phyloP scores from a whole-genome alignment of 2,888 invertebrate genomes.

The Dryadula phaetusa region DNA sequence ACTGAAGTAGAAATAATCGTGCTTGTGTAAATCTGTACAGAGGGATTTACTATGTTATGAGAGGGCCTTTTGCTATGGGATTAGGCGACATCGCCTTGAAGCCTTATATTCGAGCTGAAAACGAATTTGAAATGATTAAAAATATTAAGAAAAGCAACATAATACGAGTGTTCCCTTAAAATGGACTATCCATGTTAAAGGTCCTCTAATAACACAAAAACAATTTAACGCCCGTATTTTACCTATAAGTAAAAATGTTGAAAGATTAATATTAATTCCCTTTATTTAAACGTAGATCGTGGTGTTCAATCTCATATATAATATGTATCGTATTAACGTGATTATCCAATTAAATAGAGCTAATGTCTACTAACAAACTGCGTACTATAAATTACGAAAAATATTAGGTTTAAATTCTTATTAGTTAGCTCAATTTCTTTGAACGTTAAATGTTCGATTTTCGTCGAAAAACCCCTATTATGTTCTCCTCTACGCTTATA shows the following conservation, averaged over 20 bases:
- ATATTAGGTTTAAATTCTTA: constrained; percentile 27
- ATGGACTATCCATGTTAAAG: background rate
- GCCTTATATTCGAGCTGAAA: background rate
- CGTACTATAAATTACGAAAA: constrained; percentile 40
- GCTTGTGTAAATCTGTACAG: constrained; percentile 1
- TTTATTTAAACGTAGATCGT: constrained; percentile 54
- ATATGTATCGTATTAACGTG: constrained; percentile 52
- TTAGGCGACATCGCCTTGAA: too few relatives aligned
- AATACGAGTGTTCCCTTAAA: background rate
- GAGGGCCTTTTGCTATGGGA: background rate
- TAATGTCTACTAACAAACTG: constrained; percentile 62
- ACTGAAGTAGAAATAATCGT: constrained; percentile 31
- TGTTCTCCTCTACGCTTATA: constrained; percentile 24
- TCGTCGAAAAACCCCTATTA: constrained; percentile 20
- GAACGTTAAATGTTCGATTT: constrained; percentile 20
- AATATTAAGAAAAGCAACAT: background rate
- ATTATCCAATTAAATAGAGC: constrained; percentile 53
- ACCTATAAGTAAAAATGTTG: constrained; percentile 12
- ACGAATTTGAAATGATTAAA: background rate
- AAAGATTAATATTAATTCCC: constrained; percentile 8
- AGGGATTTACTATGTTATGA: background rate
- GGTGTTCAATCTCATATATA: constrained; percentile 74
- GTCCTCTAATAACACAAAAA: background rate
- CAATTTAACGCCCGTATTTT: constrained; percentile 42
- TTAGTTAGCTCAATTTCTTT: constrained; percentile 66